Percentiles rank a stretch among this genome's conserved stretches.
These are phyloP conservation scores for Eleutherodactylus coqui DNA, from an alignment of 2,797 vertebrate species.

Conservation along the genomic window DNA sequence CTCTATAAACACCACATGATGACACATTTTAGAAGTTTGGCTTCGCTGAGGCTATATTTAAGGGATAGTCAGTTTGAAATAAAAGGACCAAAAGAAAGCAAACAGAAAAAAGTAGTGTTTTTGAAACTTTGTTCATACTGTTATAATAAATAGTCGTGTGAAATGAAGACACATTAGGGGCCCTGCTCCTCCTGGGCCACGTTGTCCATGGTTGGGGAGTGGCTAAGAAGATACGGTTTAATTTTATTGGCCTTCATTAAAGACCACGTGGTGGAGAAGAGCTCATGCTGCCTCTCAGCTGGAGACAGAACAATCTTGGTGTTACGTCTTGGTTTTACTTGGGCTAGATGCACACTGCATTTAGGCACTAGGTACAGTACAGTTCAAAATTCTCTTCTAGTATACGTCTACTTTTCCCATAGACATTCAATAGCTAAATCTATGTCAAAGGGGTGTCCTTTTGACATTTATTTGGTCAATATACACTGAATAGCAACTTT, in stretches of 20 bases:
- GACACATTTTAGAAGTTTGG: constrained; percentile 7
- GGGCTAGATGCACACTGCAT: neutral
- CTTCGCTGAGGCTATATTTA: neutral
- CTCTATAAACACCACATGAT: neutral
- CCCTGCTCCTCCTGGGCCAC: neutral
- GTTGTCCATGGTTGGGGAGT: neutral
- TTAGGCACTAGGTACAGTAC: too few relatives aligned
- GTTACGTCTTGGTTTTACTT: too few relatives aligned
- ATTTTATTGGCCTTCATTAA: too few relatives aligned
- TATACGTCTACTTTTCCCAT: too few relatives aligned
- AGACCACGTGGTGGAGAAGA: neutral
- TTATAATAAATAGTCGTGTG: too few relatives aligned
- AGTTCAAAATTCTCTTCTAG: too few relatives aligned
- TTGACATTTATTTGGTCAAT: too few relatives aligned
- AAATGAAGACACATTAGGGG: too few relatives aligned
- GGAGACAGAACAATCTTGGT: neutral
- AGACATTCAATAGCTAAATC: too few relatives aligned
- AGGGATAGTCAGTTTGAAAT: neutral
- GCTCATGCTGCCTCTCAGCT: neutral
- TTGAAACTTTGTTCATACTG: neutral
- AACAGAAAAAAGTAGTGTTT: neutral
- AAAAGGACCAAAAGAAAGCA: neutral
- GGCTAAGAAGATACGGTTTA: too few relatives aligned
- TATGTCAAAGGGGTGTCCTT: too few relatives aligned
- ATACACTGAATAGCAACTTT: too few relatives aligned